Evolutionary conservation across 53 echinoderm and acorn worm species (phyloP).

Genomic region (Stichopus horrens): DNA sequence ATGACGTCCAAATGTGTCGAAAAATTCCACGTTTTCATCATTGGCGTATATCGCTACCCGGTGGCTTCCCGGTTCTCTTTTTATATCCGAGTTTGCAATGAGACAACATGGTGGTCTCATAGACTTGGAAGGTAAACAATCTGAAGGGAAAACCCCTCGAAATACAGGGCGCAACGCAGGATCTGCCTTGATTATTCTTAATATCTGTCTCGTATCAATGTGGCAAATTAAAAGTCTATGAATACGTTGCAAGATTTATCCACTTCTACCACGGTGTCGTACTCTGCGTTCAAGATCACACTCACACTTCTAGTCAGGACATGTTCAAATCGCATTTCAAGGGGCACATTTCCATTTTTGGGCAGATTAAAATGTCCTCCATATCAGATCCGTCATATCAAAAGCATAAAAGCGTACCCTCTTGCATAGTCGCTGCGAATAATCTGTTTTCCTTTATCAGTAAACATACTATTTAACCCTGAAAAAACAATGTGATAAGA

Average conservation of each 20-base stretch:
- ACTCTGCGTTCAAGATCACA: conserved; percentile 45
- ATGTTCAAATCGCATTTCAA: conserved; percentile 38
- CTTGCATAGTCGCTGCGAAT: conserved; percentile 64
- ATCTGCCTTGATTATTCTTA: conserved; percentile 28
- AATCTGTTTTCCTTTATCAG: conserved; percentile 61
- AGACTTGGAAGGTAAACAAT: conserved; percentile 40
- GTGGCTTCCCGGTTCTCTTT: conserved; percentile 46
- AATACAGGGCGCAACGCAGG: conserved; percentile 57
- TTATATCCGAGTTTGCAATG: conserved; percentile 43
- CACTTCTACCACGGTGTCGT: conserved; percentile 58
- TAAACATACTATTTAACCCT: conserved; percentile 48
- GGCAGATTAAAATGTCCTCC: conserved; percentile 53
- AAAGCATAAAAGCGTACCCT: conserved; percentile 75
- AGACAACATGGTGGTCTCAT: conserved; percentile 49
- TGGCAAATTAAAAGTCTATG: neutral
- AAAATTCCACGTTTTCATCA: conserved; percentile 52
- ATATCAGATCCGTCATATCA: conserved; percentile 69
- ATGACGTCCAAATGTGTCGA: conserved; percentile 65
- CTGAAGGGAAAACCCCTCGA: conserved; percentile 57
- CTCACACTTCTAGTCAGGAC: conserved; percentile 37
- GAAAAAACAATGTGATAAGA: conserved; percentile 66
- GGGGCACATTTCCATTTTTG: conserved; percentile 28
- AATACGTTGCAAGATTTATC: conserved; percentile 20
- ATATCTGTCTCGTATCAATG: conserved; percentile 9
- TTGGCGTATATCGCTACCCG: conserved; percentile 37